A percentile compares a stretch with the other conserved stretches of the same genome.
These are phyloP conservation scores for Alligator mississippiensis DNA, from an alignment of 2,113 vertebrate species.

Conservation along the genomic window DNA sequence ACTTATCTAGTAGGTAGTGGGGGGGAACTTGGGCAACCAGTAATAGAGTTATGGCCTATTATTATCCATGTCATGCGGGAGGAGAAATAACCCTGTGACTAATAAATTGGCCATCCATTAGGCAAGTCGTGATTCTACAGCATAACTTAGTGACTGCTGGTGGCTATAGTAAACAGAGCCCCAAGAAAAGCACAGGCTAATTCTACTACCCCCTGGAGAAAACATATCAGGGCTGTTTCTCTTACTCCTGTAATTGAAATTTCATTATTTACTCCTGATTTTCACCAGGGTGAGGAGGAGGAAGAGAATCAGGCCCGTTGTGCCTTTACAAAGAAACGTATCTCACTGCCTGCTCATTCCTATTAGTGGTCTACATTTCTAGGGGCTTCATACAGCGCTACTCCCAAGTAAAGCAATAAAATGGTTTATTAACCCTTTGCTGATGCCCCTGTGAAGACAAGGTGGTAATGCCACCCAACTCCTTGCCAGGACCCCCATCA, in stretches of 20 bases:
- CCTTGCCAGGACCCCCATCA: accelerated
- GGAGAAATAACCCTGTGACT: background rate
- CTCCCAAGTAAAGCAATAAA: accelerated
- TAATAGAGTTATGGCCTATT: background rate
- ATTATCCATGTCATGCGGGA: accelerated
- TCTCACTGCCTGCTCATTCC: accelerated
- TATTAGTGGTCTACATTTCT: accelerated
- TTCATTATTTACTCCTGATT: background rate
- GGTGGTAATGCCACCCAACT: accelerated
- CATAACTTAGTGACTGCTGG: accelerated
- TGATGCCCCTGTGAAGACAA: background rate
- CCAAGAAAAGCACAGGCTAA: background rate
- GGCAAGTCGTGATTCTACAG: background rate
- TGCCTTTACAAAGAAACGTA: background rate
- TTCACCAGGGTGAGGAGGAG: background rate
- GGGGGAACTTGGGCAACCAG: background rate
- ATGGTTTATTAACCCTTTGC: too few relatives aligned
- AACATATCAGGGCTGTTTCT: background rate
- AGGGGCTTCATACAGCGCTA: accelerated
- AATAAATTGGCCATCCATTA: accelerated
- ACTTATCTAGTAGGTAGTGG: background rate
- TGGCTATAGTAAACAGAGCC: background rate
- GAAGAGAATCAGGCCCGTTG: too few relatives aligned
- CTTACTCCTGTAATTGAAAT: background rate
- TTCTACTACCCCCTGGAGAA: background rate